Evolutionary conservation across 2,797 vertebrate genomes (phyloP).

Genomic region (Notamacropus eugenii): DNA sequence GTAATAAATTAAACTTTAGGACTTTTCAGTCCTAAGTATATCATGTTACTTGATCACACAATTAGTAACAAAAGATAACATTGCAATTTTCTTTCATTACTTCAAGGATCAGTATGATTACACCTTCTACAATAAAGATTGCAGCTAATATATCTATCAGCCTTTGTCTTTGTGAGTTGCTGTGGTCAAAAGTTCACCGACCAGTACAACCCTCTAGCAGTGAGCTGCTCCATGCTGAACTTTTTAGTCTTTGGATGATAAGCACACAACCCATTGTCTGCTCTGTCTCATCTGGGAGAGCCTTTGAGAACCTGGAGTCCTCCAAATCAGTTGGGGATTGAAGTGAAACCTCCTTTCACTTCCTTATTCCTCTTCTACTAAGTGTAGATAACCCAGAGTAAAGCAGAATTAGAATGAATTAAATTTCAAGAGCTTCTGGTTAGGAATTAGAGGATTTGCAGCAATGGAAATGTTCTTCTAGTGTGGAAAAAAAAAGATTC

Average conservation of each 20-base stretch:
- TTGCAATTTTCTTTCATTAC: background rate
- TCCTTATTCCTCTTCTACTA: background rate
- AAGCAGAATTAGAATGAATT: background rate
- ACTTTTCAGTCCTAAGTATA: background rate
- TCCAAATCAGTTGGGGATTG: background rate
- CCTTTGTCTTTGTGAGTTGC: background rate
- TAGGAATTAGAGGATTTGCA: slow-evolving; percentile 25
- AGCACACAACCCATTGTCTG: background rate
- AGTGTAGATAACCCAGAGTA: background rate
- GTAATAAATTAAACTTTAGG: slow-evolving; percentile 20
- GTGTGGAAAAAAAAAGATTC: background rate
- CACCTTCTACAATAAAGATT: background rate
- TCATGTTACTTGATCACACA: background rate
- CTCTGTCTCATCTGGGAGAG: background rate
- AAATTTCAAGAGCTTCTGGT: background rate
- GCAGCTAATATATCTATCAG: background rate
- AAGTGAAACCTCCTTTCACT: background rate
- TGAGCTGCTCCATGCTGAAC: background rate
- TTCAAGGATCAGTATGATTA: background rate
- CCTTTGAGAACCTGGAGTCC: background rate
- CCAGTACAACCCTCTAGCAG: background rate
- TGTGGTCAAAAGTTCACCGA: background rate
- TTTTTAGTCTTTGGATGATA: background rate
- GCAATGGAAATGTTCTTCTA: background rate
- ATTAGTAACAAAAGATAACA: background rate